A percentile compares a stretch with the other conserved stretches of the same genome.
Conservation (phyloP, 1,140 invertebrate genomes). For the Lerema accius region DNA sequence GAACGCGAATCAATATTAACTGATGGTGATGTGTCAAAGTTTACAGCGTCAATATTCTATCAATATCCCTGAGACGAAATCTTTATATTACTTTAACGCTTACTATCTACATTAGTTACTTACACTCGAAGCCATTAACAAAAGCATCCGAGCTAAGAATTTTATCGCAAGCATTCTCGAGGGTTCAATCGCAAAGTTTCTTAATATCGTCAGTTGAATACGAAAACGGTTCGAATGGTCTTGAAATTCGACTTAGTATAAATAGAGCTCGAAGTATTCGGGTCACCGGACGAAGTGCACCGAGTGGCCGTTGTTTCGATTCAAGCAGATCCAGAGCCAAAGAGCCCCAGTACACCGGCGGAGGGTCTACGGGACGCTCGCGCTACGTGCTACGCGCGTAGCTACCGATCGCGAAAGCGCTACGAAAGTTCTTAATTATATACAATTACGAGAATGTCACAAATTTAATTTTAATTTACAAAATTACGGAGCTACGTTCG, state of each 20-base stretch:
- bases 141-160: too few species aligned
- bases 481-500: too few species aligned
- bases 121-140: too few species aligned
- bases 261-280: constrained; percentile 52
- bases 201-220: constrained; percentile 6
- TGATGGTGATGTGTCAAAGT: too few species aligned
- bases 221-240: constrained; percentile 33
- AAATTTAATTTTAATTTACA: too few species aligned
- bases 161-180: neutral
- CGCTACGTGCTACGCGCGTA: constrained; percentile 11
- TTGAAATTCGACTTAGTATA: constrained; percentile 49
- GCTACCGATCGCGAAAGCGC: constrained; percentile 10
- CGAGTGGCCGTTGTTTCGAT: constrained; percentile 52
- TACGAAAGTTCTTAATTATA: constrained; percentile 20
- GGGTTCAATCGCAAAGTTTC: neutral
- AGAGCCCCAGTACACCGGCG: constrained; percentile 48
- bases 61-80: too few species aligned
- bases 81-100: too few species aligned
- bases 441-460: too few species aligned
- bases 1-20: neutral
- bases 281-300: constrained; percentile 65
- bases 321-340: constrained; percentile 29
- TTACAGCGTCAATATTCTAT: too few species aligned
- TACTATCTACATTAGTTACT: neutral
- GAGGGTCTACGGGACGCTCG: constrained; percentile 53